These are phyloP conservation scores for Platichthys stellatus DNA, from an alignment of 2,113 vertebrate genomes.

Conservation along the genomic window DNA sequence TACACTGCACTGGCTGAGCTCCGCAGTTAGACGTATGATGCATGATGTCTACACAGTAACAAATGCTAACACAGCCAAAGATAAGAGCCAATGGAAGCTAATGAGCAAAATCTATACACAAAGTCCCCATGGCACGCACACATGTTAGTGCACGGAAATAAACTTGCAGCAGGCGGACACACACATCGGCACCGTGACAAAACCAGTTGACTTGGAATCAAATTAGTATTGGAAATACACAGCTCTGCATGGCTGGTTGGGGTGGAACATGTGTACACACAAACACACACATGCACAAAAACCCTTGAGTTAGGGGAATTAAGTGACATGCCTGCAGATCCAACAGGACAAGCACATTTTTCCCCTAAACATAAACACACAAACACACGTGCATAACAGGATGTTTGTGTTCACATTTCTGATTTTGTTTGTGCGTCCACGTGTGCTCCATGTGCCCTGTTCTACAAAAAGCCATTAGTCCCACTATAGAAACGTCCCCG, in stretches of 20 bases:
- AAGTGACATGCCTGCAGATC: slow-evolving; percentile 38
- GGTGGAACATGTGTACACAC: background rate
- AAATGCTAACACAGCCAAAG: slow-evolving; percentile 30
- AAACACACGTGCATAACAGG: background rate
- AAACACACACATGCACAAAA: slow-evolving; percentile 10
- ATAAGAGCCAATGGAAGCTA: slow-evolving; percentile 30
- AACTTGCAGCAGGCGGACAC: slow-evolving; percentile 21
- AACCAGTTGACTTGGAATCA: slow-evolving; percentile 46
- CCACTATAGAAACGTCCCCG: background rate
- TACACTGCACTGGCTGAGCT: slow-evolving; percentile 35
- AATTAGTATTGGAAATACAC: slow-evolving; percentile 44
- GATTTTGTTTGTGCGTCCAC: background rate
- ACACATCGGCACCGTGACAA: slow-evolving; percentile 21
- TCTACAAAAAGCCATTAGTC: slow-evolving; percentile 24
- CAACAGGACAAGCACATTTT: slow-evolving; percentile 28
- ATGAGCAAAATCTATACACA: slow-evolving; percentile 3
- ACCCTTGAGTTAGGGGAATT: slow-evolving; percentile 15
- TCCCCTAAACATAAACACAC: background rate
- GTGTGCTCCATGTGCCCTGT: background rate
- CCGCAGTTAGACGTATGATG: slow-evolving; percentile 20
- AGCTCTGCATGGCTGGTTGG: slow-evolving; percentile 19
- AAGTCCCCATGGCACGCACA: slow-evolving; percentile 2
- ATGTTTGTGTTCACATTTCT: background rate
- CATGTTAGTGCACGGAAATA: slow-evolving; percentile 24
- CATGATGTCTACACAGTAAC: background rate